Conservation (phyloP, 1,140 invertebrate species). For the Zaprionus capensis region DNA sequence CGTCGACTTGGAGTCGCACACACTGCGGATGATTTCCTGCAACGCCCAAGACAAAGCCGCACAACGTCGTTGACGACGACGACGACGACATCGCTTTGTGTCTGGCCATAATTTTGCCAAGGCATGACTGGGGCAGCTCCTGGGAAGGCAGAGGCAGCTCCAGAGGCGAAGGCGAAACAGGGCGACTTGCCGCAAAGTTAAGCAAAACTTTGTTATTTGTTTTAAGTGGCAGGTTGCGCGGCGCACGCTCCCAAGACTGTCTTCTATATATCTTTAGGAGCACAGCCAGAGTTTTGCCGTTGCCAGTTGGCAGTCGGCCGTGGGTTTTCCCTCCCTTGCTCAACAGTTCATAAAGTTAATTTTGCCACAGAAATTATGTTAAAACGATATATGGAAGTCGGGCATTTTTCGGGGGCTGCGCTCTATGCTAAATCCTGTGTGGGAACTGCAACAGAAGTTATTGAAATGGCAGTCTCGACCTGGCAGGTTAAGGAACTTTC, state of each 20-base stretch:
- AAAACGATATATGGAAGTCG: conserved; percentile 80
- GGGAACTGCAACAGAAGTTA: conserved; percentile 78
- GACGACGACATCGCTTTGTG: conserved; percentile 71
- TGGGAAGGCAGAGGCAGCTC: conserved; percentile 11
- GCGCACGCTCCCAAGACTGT: conserved; percentile 57
- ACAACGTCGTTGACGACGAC: conserved; percentile 47
- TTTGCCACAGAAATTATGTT: conserved; percentile 84
- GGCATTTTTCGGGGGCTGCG: conserved; percentile 49
- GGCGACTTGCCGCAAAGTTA: conserved; percentile 76
- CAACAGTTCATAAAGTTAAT: conserved; percentile 84
- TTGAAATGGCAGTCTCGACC: conserved; percentile 65
- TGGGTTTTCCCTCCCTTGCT: conserved; percentile 57
- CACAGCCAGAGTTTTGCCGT: neutral
- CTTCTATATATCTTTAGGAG: conserved; percentile 34
- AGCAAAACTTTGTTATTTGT: conserved; percentile 83
- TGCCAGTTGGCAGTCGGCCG: conserved; percentile 1
- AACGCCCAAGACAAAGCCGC: conserved; percentile 72
- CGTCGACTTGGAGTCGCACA: conserved; percentile 22
- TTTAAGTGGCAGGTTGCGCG: conserved; percentile 81
- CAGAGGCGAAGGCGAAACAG: conserved; percentile 22
- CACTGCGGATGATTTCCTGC: conserved; percentile 66
- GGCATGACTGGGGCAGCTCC: conserved; percentile 41
- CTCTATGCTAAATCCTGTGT: conserved; percentile 43
- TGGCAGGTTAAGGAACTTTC: conserved; percentile 72
- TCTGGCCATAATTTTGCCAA: conserved; percentile 80